These are phyloP conservation scores for Drosophila atripex DNA, from an alignment of 2,888 invertebrate genomes.

Conservation along the genomic window DNA sequence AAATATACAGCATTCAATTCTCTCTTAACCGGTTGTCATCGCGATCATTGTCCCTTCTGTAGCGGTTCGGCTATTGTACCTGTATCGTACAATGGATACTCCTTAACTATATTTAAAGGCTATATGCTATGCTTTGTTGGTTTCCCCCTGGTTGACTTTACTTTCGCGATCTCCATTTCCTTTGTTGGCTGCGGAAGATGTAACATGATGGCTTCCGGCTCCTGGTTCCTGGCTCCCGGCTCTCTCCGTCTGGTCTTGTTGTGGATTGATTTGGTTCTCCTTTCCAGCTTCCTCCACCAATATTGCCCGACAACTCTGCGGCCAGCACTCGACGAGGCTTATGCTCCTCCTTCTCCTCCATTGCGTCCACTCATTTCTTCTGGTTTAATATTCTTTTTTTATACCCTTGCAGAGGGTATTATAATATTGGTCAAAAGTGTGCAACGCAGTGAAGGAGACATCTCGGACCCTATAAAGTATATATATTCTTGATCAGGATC, in stretches of 20 bases:
- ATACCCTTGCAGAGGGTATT: no score
- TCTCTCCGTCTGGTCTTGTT: slow-evolving; percentile 7
- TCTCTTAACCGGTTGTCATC: slow-evolving; percentile 32
- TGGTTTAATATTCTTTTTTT: slow-evolving; percentile 14
- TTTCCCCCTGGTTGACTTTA: slow-evolving; percentile 2
- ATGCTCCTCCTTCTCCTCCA: slow-evolving; percentile 45
- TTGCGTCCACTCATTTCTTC: slow-evolving; percentile 32
- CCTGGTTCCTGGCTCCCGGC: slow-evolving; percentile 3
- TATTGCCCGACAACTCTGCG: slow-evolving; percentile 45
- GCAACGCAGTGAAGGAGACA: no score
- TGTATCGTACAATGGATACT: slow-evolving; percentile 27
- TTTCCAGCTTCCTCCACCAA: slow-evolving; percentile 45
- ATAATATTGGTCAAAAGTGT: no score
- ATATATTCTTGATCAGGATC: no score
- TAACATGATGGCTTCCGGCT: slow-evolving; percentile 6
- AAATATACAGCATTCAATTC: slow-evolving; percentile 71
- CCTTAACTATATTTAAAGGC: slow-evolving; percentile 39
- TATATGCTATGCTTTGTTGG: slow-evolving; percentile 40
- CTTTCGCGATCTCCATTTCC: slow-evolving; percentile 4
- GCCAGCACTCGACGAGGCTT: slow-evolving; percentile 38
- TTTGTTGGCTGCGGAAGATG: slow-evolving; percentile 19
- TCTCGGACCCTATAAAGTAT: no score
- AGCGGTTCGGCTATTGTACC: slow-evolving; percentile 34
- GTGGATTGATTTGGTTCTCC: slow-evolving; percentile 14
- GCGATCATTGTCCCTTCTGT: slow-evolving; percentile 13